Evolutionary conservation across 64 coral and sea anemone species (phyloP), one percentile per base, ranked within the genome.

Genomic region (Stylophora pistillata): DNA sequence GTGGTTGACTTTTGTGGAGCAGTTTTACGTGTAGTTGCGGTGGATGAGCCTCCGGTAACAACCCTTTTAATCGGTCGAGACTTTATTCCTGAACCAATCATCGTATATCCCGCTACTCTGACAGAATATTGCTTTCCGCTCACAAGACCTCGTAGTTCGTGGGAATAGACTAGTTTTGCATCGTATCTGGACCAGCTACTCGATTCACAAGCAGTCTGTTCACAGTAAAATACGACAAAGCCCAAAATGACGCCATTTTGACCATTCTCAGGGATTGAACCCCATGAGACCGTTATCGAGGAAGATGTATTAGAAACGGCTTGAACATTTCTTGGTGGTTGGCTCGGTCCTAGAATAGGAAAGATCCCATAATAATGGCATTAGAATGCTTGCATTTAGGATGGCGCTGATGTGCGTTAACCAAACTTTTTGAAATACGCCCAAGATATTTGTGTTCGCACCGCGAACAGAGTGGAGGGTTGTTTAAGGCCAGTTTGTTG

Each of bases 31-130:
- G 71, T 73, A 32, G 75, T 56, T 11, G 53, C 56, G 23, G 15
- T 55, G 27, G 27, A 56, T n/a, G 26, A 53, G 53, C 53, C 75
- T 78, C 79, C 79, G 63, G 18, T 32, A 64, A 82, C 59, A 62
- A 82, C 41, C 37, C 63, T 29, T 0, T 2, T 0, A n/a, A 12
- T 17, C 21, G 59, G 11, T 30, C 0, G 0, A 13, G 89, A 91
- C 37, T 69, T 86, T 0, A 1, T 33, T 56, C 89, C 89, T 10
- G 4, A 3, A 18, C 89, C 89, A 5, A 66, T 74, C 47, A 21
- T 86, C 7, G 81, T 91, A 74, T 86, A 91, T 9, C 89, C 89
- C 13, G 81, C 81, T 2, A 91, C 80, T 34, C 31, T 58, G 57
- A 91, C 58, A 30, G n/a, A 28, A 58, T 86, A 91, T 0, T 10